Conservation (phyloP, 2,888 invertebrate species). For the Lacanobia oleracea region DNA sequence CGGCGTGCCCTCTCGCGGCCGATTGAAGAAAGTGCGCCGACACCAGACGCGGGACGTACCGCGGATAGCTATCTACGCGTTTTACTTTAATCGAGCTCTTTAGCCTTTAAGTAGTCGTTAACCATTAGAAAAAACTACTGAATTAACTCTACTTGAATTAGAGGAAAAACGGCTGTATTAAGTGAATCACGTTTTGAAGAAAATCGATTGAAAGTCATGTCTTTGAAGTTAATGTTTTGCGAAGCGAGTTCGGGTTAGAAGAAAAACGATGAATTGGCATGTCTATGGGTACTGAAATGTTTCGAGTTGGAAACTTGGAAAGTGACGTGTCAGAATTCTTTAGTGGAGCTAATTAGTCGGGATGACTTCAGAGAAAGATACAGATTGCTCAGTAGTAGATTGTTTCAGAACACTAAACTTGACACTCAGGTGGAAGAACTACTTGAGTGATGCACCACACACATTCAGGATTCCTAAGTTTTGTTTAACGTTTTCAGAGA, state of each 20-base stretch:
- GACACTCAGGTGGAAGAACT: neutral
- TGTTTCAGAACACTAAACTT: neutral
- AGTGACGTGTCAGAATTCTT: neutral
- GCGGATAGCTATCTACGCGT: conserved; percentile 73
- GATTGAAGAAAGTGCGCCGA: conserved; percentile 79
- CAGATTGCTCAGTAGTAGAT: neutral
- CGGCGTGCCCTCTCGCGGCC: conserved; percentile 80
- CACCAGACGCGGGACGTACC: conserved; percentile 62
- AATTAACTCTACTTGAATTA: conserved; percentile 48
- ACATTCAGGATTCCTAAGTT: neutral
- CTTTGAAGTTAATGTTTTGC: conserved; percentile 12
- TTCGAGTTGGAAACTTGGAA: conserved; percentile 14
- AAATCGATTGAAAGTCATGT: conserved; percentile 27
- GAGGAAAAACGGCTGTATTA: conserved; percentile 40
- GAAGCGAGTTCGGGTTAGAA: neutral
- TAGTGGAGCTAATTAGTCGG: neutral
- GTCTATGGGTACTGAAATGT: conserved; percentile 11
- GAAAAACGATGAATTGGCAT: conserved; percentile 17
- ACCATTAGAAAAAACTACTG: conserved; percentile 50
- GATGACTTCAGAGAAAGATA: neutral
- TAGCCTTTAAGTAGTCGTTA: conserved; percentile 62
- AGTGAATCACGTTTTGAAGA: conserved; percentile 25
- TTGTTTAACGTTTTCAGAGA: too few species aligned
- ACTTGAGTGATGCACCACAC: neutral
- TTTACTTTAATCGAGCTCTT: conserved; percentile 71